These are phyloP conservation scores for Rutilus rutilus DNA, from an alignment of 2,113 vertebrate genomes.

Conservation along the genomic window DNA sequence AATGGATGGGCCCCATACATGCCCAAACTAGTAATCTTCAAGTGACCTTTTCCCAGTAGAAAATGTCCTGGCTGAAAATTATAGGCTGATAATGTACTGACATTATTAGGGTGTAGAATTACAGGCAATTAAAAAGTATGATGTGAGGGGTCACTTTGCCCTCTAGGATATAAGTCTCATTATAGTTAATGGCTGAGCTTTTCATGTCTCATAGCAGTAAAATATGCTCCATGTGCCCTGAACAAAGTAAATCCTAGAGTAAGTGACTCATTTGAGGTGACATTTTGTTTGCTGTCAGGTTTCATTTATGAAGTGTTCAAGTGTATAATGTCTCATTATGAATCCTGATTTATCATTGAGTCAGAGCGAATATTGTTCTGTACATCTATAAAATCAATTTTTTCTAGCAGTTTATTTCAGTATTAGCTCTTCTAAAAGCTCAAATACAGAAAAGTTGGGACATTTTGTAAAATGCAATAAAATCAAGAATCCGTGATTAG, in stretches of 20 bases:
- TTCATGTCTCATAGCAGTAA: constrained; percentile 9
- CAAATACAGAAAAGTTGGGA: no score
- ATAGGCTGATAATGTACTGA: constrained; percentile 27
- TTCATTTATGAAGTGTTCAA: not conserved
- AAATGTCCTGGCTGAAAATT: constrained; percentile 8
- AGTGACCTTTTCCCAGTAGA: not conserved
- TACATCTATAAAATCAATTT: not conserved
- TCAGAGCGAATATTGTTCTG: not conserved
- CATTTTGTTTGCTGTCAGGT: constrained; percentile 16
- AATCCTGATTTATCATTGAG: not conserved
- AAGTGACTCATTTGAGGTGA: not conserved
- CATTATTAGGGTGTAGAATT: constrained; percentile 34
- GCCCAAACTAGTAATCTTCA: not conserved
- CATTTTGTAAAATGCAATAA: no score
- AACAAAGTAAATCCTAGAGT: constrained; percentile 8
- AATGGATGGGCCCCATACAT: not conserved
- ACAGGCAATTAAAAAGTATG: constrained; percentile 38
- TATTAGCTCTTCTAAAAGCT: not conserved
- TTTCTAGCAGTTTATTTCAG: not conserved
- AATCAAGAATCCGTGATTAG: no score
- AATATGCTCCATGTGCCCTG: constrained; percentile 6
- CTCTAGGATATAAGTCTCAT: constrained; percentile 37
- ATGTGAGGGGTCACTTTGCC: constrained; percentile 20
- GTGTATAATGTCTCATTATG: not conserved
- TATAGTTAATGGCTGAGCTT: constrained; percentile 35